Percentiles rank a stretch among this genome's conserved stretches.
Conservation (phyloP, 2,113 vertebrate genomes). For the Alectura lathami region DNA sequence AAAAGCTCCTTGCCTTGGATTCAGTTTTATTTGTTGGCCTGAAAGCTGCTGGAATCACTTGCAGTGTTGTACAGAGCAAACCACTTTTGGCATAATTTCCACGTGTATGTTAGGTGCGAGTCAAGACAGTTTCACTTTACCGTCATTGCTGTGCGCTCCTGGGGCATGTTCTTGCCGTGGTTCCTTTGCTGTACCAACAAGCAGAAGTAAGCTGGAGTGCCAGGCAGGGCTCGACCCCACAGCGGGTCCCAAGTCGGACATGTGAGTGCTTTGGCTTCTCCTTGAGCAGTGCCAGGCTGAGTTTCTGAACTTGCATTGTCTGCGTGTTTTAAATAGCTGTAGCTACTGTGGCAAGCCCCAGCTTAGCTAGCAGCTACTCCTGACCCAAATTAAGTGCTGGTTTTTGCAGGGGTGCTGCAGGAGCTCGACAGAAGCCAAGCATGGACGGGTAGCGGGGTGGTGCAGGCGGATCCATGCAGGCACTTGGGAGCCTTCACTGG, state of each 20-base stretch:
- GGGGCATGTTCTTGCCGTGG: neutral
- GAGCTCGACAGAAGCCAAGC: neutral
- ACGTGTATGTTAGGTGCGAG: neutral
- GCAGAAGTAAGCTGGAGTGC: neutral
- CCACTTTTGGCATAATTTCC: neutral
- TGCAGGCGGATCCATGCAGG: rapidly evolving
- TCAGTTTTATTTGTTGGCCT: neutral
- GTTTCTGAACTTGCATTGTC: neutral
- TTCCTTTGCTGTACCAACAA: neutral
- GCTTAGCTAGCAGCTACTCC: neutral
- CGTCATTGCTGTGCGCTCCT: neutral
- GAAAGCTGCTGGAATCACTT: neutral
- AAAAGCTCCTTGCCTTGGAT: neutral
- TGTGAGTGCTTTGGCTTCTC: neutral
- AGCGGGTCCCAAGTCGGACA: neutral
- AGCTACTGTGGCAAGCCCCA: neutral
- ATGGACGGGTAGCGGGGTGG: rapidly evolving
- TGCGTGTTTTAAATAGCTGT: neutral
- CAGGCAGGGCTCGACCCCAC: rapidly evolving
- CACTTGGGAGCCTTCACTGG: too few relatives aligned
- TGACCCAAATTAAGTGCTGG: neutral
- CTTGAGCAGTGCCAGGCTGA: neutral
- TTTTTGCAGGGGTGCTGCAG: neutral
- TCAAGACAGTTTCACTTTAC: neutral
- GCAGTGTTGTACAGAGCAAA: neutral